Base-by-base conservation (phyloP, 2,797 vertebrate species). In the Falco naumanni region DNA sequence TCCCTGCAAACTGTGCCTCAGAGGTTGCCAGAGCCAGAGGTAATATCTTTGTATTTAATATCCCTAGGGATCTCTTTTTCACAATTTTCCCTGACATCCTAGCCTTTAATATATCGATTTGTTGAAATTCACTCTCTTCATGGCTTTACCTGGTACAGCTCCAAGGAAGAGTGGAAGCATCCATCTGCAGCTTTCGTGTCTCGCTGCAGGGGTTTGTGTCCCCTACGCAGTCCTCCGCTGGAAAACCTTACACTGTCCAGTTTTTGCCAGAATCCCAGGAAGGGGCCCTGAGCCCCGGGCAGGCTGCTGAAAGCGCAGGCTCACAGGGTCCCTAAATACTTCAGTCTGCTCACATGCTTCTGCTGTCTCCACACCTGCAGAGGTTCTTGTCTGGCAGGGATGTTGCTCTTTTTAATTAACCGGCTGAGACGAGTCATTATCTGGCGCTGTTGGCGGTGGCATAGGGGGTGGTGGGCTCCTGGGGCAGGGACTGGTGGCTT, bases 61-160 rank as follows among this genome's bases (percentile, higher is more conserved):
- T 50, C 84, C 63, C 47, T 12, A 43, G 63, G 21, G 74, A 88
- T 86, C 34, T 88, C 64, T 60, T 41, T 79, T 68, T 83, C 70
- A 69, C 56, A 6, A 4, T 87, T 93, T 93, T 69, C 68, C 87
- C 79, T 77, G 76, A 70, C 41, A 69, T 93, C 20, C 64, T 66
- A 56, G 64, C 78, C 75, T 93, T 89, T 68, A 70, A 57, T 80
- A 70, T 85, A 91, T 34, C 13, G 53, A 68, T 94, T 75, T 86
- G 65, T 64, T 84, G 85, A 93, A 96, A 81, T 90, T 84, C 76
- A 69, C 47, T 29, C 43, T 76, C 19, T 95, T 89, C 56, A 8
- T 70, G n/a, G 51, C 29, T 75, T 56, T 65, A 50, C 29, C 69
- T 71, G 37, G 21, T 82, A 60, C 41, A 90, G 51, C 83, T 90